Evolutionary conservation across 2,888 invertebrate species (phyloP), one percentile per base, ranked within the genome.

Genomic region (Diarsia rubi): DNA sequence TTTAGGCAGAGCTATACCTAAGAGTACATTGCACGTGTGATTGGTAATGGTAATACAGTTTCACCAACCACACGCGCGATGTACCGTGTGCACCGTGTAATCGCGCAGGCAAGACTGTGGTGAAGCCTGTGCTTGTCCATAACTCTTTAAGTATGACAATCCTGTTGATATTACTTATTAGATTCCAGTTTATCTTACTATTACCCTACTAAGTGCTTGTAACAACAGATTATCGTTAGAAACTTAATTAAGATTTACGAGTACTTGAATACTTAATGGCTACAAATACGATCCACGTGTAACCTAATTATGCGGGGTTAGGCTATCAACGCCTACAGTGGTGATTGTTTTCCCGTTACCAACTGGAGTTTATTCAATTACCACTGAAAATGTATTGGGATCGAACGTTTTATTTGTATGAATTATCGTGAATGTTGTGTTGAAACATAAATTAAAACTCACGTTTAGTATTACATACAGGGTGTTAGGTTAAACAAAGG

Each of bases 261-360:
- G 11, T 57, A 57, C 12, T 49, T n/a, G n/a, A 6, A 42, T n/a
- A 27, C 19, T 5, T 37, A 37, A 37, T 8, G 19, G 27, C 24
- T 72, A 16, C 16, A 44, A 75, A 47, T 6, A 37, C 27, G n/a
- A 76, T 45, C 31, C 60, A 54, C 62, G 37, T 47, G 54, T 54
- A 62, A 62, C 62, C 49, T 14, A 54, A 63, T 75, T 74, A 44
- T 21, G 47, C 37, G 2, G n/a, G 42, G 54, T 42, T 57, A 24
- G 24, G 37, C 62, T 47, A 57, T 49, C 42, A 44, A 42, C 62
- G 75, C 75, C 16, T 24, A 57, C n/a, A 14, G 21, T 8, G 27
- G n/a, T 42, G 16, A 45, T 60, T 62, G 45, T 47, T 73, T 76
- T 27, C 75, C 81, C 31, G 27, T 42, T 47, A 54, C n/a, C 19